Evolutionary conservation across 2,797 vertebrate genomes (phyloP).

Genomic region (Centroberyx gerrardi): DNA sequence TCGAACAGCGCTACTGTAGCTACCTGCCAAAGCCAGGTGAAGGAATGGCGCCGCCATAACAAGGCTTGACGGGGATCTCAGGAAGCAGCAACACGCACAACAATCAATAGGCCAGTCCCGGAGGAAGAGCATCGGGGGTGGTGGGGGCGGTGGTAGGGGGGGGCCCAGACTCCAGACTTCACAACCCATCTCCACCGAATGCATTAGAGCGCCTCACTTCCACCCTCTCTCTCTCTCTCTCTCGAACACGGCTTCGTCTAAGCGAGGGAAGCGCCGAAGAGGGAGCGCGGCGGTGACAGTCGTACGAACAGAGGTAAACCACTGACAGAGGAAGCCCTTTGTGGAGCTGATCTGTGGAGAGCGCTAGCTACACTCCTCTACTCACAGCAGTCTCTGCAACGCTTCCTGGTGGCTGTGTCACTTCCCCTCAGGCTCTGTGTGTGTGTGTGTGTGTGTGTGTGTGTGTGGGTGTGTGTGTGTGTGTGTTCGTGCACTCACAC

Average conservation of each 20-base stretch:
- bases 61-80: slow-evolving; percentile 73
- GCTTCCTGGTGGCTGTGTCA: slow-evolving; percentile 72
- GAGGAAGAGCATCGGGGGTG: slow-evolving; percentile 59
- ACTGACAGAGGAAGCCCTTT: slow-evolving; percentile 67
- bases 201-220: slow-evolving; percentile 55
- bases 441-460: slow-evolving; percentile 27
- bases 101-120: slow-evolving; percentile 76
- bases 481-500: slow-evolving; percentile 17
- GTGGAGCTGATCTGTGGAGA: slow-evolving; percentile 64
- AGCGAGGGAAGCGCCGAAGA: slow-evolving; percentile 64
- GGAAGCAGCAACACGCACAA: slow-evolving; percentile 75
- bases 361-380: slow-evolving; percentile 54
- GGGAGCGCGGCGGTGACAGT: slow-evolving; percentile 66
- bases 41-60: slow-evolving; percentile 55
- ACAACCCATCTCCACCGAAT: slow-evolving; percentile 73
- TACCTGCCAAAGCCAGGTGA: slow-evolving; percentile 61
- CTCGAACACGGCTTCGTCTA: slow-evolving; percentile 70
- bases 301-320: slow-evolving; percentile 66
- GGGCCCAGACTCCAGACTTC: slow-evolving; percentile 70
- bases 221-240: slow-evolving; percentile 57
- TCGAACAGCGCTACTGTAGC: slow-evolving; percentile 42
- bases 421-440: slow-evolving; percentile 72
- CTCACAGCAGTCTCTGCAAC: slow-evolving; percentile 65
- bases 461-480: slow-evolving; percentile 32
- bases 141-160: slow-evolving; percentile 14